Evolutionary conservation across 2,113 vertebrate species (phyloP), one percentile per base, ranked within the genome.

Genomic region (Heterotilapia buettikoferi): DNA sequence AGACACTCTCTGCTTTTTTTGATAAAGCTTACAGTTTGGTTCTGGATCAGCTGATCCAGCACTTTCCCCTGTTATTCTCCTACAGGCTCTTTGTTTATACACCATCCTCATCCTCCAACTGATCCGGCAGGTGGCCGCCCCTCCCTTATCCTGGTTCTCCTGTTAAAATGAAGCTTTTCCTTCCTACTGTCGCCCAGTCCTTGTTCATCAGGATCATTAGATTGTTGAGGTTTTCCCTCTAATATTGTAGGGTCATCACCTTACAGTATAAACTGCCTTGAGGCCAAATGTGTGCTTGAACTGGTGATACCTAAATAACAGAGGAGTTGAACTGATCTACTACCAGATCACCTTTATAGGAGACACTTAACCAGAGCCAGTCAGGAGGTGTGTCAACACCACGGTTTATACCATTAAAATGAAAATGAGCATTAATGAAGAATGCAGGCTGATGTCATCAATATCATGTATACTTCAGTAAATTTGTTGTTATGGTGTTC

Each of bases 381-480:
- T 63, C 31, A 36, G 59, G 16, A 31, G 26, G 31, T 36, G 61
- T 63, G 18, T 63, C 63, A 47, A 14, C 45, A 47, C 45, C 45
- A 47, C 3, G 3, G 13, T 4, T 47, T 16, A 47, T 18, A 16
- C 14, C 45, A 16, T 18, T 47, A 47, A 47, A 47, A 47, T 6
- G 4, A 4, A 16, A 50, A 50, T 8, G n/a, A 40, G 66, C 66
- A 2, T 40, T 14, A 24, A 43, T 71, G 63, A 71, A 43, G 38
- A 24, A 24, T 16, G 36, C 38, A 40, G 66, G 38, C n/a, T 24
- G 13, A 43, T 71, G 38, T 71, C 66, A 71, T 43, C 11, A 71
- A 0, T 40, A 43, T 71, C 1, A 4, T 1, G 2, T 2, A 3
- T 1, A 40, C 11, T 43, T 13, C 11, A 40, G 63, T 40, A 68